A percentile compares a stretch with the other conserved stretches of the same genome.
These are phyloP conservation scores for Trididemnum miniatum DNA, from an alignment of 23 tunicate species.

Conservation along the genomic window DNA sequence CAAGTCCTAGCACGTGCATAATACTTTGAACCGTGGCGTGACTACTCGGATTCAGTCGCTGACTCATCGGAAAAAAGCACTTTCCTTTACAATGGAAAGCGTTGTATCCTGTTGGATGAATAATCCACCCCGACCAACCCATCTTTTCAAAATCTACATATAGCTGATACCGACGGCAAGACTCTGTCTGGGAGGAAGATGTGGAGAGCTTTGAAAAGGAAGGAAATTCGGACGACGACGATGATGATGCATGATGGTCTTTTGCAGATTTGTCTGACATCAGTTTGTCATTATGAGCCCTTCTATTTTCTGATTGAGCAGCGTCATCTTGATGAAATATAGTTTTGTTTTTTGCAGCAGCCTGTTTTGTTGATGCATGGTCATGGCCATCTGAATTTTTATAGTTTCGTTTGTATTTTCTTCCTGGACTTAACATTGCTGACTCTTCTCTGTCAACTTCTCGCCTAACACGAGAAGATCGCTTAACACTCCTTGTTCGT, in stretches of 20 bases:
- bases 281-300: neutral
- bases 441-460: no score
- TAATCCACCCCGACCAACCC: conserved; percentile 93
- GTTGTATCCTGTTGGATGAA: conserved; percentile 82
- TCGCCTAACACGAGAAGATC: no score
- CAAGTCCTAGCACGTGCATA: conserved; percentile 73
- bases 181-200: conserved; percentile 29
- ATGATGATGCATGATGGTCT: neutral
- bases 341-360: no score
- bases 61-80: conserved; percentile 70
- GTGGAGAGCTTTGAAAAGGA: neutral
- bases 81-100: conserved; percentile 84
- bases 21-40: conserved; percentile 85
- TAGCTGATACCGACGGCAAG: conserved; percentile 71
- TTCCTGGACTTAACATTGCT: no score
- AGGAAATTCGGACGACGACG: neutral
- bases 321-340: no score
- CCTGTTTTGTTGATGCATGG: no score
- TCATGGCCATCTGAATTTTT: no score
- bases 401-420: no score
- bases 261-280: neutral
- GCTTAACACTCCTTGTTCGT: neutral
- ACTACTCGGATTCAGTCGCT: conserved; percentile 71
- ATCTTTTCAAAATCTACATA: conserved; percentile 85
- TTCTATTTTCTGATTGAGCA: neutral